Evolutionary conservation across 2,113 vertebrate species (phyloP).

Genomic region (Phaethornis superciliosus): DNA sequence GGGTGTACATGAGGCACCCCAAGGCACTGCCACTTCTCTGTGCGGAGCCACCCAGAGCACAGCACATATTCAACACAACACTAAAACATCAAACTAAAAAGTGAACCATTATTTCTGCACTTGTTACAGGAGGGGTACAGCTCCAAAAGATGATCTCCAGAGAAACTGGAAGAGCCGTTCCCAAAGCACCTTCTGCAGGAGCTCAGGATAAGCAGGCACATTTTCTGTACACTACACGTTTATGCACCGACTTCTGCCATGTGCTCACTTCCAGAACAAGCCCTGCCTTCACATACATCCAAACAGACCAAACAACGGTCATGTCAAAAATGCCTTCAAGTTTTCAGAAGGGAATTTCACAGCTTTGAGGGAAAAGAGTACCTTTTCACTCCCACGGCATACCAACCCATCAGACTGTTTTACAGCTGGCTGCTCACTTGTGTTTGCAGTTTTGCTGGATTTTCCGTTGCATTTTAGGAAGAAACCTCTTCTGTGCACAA

Average conservation of each 20-base stretch:
- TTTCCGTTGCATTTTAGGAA: no score
- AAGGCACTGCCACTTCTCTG: background rate
- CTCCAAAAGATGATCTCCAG: background rate
- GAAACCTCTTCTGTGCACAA: accelerated
- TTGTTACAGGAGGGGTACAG: no score
- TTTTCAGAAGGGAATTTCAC: background rate
- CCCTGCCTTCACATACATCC: background rate
- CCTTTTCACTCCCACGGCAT: background rate
- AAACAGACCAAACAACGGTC: background rate
- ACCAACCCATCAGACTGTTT: background rate
- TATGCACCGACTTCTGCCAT: background rate
- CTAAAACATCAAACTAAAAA: background rate
- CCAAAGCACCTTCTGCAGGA: background rate
- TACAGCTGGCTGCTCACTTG: background rate
- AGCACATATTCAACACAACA: background rate
- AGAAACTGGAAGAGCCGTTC: background rate
- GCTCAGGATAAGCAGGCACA: background rate
- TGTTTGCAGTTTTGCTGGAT: background rate
- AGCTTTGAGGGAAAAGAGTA: background rate
- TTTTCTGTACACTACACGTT: accelerated
- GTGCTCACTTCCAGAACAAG: background rate
- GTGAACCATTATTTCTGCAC: accelerated
- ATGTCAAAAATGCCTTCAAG: background rate
- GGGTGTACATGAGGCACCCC: background rate
- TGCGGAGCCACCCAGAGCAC: background rate